Evolutionary conservation across 2,888 invertebrate genomes (phyloP).

Genomic region (Meliscaeva auricollis): DNA sequence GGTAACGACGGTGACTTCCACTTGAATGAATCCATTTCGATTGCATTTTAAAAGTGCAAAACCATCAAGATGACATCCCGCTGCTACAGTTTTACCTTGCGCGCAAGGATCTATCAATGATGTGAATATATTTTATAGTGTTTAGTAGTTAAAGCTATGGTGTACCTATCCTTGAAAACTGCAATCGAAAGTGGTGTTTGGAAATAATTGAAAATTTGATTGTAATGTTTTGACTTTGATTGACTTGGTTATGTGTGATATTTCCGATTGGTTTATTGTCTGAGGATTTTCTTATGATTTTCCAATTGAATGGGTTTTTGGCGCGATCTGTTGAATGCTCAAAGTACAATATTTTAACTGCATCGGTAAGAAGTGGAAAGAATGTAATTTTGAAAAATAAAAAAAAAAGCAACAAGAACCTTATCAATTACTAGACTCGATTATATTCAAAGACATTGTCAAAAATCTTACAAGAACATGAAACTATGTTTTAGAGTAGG

Average conservation of each 20-base stretch:
- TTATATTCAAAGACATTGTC: too few species aligned
- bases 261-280: conserved; percentile 18
- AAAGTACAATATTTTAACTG: background rate
- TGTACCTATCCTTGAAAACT: conserved; percentile 59
- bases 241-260: conserved; percentile 71
- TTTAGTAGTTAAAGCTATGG: too few species aligned
- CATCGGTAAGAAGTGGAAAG: background rate
- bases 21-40: conserved; percentile 45
- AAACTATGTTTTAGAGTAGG: too few species aligned
- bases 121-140: background rate
- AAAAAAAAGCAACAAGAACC: too few species aligned
- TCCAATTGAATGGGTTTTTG: conserved; percentile 58
- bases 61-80: conserved; percentile 62
- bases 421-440: too few species aligned
- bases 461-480: too few species aligned
- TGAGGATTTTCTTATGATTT: conserved; percentile 14
- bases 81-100: conserved; percentile 48
- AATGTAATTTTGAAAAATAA: background rate
- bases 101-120: conserved; percentile 32
- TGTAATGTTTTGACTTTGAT: conserved; percentile 74
- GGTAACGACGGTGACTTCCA: conserved; percentile 45
- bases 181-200: conserved; percentile 70
- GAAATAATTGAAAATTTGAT: conserved; percentile 73
- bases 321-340: conserved; percentile 27
- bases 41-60: conserved; percentile 64